These are phyloP conservation scores for Stenotaenia linearis DNA, from an alignment of 2,888 invertebrate genomes.

Conservation along the genomic window DNA sequence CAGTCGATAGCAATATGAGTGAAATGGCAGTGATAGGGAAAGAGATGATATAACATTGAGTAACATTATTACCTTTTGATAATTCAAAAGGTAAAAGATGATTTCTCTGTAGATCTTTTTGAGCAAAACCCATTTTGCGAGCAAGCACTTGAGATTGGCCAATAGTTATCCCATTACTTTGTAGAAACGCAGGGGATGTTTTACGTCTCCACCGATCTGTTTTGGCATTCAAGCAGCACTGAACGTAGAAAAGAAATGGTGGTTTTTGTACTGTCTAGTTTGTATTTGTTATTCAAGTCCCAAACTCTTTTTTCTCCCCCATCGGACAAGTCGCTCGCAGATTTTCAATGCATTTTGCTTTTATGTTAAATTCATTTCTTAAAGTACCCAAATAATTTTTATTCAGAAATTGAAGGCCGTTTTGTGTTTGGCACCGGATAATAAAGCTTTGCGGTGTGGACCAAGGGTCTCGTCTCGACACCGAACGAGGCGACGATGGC, in stretches of 20 bases:
- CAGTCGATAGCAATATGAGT: background rate
- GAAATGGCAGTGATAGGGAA: background rate
- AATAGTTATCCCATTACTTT: conserved; percentile 9
- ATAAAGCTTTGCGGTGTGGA: background rate
- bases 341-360: background rate
- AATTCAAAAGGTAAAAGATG: background rate
- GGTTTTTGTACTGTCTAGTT: background rate
- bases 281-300: conserved; percentile 4
- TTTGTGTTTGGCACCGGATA: background rate
- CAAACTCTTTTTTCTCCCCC: background rate
- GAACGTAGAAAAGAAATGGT: background rate
- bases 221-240: background rate
- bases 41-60: background rate
- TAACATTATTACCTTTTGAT: background rate
- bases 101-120: background rate
- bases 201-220: background rate
- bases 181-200: background rate
- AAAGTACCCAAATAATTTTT: background rate
- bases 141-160: background rate
- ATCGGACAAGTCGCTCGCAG: background rate
- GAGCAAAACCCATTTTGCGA: background rate
- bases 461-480: background rate
- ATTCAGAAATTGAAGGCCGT: background rate
- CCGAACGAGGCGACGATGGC: background rate
- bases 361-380: background rate